A percentile compares a stretch with the other conserved stretches of the same genome.
Conservation (phyloP, 1,140 invertebrate genomes). For the Hydropsyche tenuis region DNA sequence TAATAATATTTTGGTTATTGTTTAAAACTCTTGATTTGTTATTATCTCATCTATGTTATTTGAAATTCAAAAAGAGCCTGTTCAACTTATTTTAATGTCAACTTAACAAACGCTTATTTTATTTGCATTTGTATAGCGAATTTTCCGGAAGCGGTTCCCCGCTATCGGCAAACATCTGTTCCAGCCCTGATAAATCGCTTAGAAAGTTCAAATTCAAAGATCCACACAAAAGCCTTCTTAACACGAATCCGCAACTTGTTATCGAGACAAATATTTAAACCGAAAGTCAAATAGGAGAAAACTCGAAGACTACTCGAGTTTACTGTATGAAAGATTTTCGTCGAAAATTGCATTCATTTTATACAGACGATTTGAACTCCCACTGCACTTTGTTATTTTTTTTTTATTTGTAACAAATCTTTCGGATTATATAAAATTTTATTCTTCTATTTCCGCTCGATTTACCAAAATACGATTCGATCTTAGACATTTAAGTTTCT, state of each 20-base stretch:
- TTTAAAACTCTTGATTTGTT: too few species aligned
- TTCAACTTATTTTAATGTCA: too few species aligned
- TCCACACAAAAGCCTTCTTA: constrained; percentile 3
- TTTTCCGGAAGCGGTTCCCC: background rate
- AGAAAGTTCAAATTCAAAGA: constrained; percentile 38
- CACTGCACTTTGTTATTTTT: constrained; percentile 13
- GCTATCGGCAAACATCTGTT: constrained; percentile 44
- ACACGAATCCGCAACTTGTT: constrained; percentile 29
- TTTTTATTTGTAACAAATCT: constrained; percentile 9
- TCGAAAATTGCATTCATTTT: constrained; percentile 1
- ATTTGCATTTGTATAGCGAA: too few species aligned
- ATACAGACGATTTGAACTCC: background rate
- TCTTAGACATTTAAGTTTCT: too few species aligned
- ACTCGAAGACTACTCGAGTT: background rate
- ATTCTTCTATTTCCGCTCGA: constrained; percentile 18
- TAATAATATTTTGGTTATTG: too few species aligned
- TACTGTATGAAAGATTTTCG: background rate
- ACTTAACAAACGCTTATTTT: too few species aligned
- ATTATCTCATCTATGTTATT: too few species aligned
- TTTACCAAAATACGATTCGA: too few species aligned
- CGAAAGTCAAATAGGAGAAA: constrained; percentile 4
- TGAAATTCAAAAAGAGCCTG: too few species aligned
- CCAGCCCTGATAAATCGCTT: constrained; percentile 38
- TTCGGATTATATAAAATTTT: background rate
- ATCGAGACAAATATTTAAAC: constrained; percentile 25